Evolutionary conservation across 2,888 invertebrate genomes (phyloP), one percentile per base, ranked within the genome.

Genomic region (Drosophila tripunctata): DNA sequence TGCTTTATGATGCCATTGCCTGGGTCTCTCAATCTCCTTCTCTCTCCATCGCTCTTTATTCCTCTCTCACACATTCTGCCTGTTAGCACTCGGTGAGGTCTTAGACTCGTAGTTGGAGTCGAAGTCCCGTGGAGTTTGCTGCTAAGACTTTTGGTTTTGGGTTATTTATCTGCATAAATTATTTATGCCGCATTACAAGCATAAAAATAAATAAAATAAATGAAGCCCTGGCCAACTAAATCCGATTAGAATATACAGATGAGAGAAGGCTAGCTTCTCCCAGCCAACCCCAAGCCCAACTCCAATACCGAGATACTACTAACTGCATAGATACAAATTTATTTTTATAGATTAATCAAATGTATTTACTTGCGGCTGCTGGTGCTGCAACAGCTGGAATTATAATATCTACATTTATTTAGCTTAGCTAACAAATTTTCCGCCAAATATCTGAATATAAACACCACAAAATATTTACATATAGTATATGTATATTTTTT

Each of bases 131-230:
- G 72, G 72, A 51, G 27, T 27, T 27, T 8, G 72, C 47, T 40
- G 68, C 19, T 35, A 40, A 43, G 70, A 19, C 45, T 62, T 61
- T 75, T 51, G 67, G 66, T 72, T 79, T 78, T 68, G 70, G 83
- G 88, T 83, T 83, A 83, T 83, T 87, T 83, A 83, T 83, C 86
- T 87, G 88, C 88, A 83, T 83, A 87, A 83, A 83, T 89, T 90
- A 89, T 89, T 90, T 89, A 82, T 85, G 89, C 89, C 83, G 90
- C 88, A 89, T 89, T 90, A 90, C 77, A 77, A 83, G 87, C 88
- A 86, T 86, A 84, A 84, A 84, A 88, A 84, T 84, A 84, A 88
- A 88, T 84, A 84, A 84, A 84, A 86, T 84, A 84, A 84, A 88
- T 88, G 88, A 79, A 77, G 88, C 77, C 66, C 64, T 40, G 62